Evolutionary conservation across 2,797 vertebrate genomes (phyloP), one percentile per base, ranked within the genome.

Genomic region (Chrosomus eos): DNA sequence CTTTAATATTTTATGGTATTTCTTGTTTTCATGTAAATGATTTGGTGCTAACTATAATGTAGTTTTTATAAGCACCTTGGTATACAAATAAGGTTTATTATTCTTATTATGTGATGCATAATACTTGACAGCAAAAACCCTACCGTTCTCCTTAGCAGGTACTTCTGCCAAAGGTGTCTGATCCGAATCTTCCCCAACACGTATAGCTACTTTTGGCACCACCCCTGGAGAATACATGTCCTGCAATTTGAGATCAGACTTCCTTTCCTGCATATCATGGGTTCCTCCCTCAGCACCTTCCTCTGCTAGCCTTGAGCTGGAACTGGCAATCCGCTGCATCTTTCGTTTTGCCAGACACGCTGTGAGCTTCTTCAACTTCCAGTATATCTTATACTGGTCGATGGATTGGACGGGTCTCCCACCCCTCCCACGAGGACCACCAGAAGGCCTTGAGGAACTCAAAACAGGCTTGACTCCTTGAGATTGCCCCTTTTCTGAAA

Each of bases 311-410:
- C 36, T 68, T 23, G 48, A 71, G 7, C 45, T 48, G 2, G 75
- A 38, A 45, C 87, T 87, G 36, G 67, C 74, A 28, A 79, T 51
- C 1, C 79, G 72, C 67, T 89, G 81, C 53, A 82, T 77, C 72
- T 92, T 95, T 70, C 93, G 94, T 89, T 92, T 92, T 0, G 93
- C 92, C 80, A 94, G 85, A 75, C 94, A 94, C 45, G 93, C 90
- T 0, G 95, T 95, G 38, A 96, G 92, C 86, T 93, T 94, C 87
- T 95, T 95, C 33, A 96, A 91, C 85, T 96, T 96, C 88, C 97
- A 95, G 82, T 97, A 97, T 80, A 97, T 95, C 89, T 97, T 96
- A 55, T 95, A 87, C 88, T 96, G 96, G 43, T 95, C 95, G 0
- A 94, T 91, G 10, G 93, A 93, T 4, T 94, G 92, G 33, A 90